Evolutionary conservation across 2,113 vertebrate species (phyloP).

Genomic region (Collichthys lucidus): DNA sequence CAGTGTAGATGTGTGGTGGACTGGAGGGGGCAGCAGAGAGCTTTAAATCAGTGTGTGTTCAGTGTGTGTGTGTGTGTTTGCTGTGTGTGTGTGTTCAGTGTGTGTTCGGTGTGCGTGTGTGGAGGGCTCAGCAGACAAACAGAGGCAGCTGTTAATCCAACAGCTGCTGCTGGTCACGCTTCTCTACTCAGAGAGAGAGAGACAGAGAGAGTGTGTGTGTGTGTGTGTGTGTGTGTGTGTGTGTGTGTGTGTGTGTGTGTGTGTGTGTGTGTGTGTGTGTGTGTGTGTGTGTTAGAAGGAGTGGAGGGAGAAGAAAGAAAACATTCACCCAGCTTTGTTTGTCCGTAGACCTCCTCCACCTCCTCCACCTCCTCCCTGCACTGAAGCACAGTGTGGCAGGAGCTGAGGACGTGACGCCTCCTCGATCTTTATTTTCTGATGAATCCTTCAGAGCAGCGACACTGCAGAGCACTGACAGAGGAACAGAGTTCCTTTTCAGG

Average conservation of each 20-base stretch:
- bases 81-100: conserved; percentile 19
- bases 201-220: conserved; percentile 2
- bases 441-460: background rate
- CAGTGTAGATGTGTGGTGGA: too few species aligned
- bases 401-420: background rate
- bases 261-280: conserved; percentile 11
- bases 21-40: conserved; percentile 1
- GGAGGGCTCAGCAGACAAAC: conserved; percentile 47
- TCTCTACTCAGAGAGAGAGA: conserved; percentile 43
- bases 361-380: conserved; percentile 20
- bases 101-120: conserved; percentile 9
- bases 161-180: conserved; percentile 78
- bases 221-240: background rate
- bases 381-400: background rate
- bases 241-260: conserved; percentile 10
- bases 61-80: too few species aligned
- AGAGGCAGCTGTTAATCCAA: conserved; percentile 70
- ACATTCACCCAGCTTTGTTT: conserved; percentile 23
- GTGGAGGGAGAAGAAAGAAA: conserved; percentile 17
- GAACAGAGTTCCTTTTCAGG: background rate
- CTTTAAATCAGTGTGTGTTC: background rate
- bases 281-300: background rate
- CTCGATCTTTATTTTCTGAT: background rate
- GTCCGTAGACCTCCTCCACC: conserved; percentile 49
- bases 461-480: too few species aligned